These are phyloP conservation scores for Atethmia centrago DNA, from an alignment of 2,888 invertebrate species.

Conservation along the genomic window DNA sequence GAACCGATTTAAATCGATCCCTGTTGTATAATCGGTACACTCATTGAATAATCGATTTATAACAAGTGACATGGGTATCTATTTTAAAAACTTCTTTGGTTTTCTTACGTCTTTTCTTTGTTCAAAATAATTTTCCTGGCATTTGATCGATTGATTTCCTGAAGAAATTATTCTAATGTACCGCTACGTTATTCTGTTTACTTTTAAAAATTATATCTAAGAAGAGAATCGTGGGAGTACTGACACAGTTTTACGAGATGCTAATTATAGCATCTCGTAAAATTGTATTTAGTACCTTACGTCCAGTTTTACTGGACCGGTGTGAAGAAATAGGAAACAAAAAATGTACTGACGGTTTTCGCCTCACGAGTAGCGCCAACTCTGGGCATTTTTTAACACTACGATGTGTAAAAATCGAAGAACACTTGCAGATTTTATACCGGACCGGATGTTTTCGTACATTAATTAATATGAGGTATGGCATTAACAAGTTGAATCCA, in stretches of 20 bases:
- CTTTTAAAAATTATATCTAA: neutral
- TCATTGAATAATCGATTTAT: constrained; percentile 66
- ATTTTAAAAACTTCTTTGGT: constrained; percentile 40
- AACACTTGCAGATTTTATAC: neutral
- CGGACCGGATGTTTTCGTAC: constrained; percentile 27
- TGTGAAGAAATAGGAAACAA: neutral
- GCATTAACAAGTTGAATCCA: neutral
- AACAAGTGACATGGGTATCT: constrained; percentile 60
- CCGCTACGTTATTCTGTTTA: constrained; percentile 12
- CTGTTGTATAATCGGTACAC: constrained; percentile 63
- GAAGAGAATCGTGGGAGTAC: neutral
- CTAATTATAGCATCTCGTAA: constrained; percentile 19
- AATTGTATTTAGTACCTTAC: neutral
- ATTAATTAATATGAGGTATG: neutral
- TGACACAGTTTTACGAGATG: no score
- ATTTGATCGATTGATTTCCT: constrained; percentile 44
- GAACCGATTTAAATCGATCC: constrained; percentile 60
- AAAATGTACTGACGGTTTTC: neutral
- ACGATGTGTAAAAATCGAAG: constrained; percentile 8
- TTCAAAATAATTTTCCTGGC: constrained; percentile 37
- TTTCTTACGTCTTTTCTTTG: constrained; percentile 44
- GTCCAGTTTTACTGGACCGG: neutral
- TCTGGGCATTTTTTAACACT: neutral
- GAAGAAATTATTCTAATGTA: constrained; percentile 35
- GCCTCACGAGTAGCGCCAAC: neutral